These are phyloP conservation scores for Lasiurus cinereus DNA, from an alignment of 2,113 vertebrate genomes.

Conservation along the genomic window DNA sequence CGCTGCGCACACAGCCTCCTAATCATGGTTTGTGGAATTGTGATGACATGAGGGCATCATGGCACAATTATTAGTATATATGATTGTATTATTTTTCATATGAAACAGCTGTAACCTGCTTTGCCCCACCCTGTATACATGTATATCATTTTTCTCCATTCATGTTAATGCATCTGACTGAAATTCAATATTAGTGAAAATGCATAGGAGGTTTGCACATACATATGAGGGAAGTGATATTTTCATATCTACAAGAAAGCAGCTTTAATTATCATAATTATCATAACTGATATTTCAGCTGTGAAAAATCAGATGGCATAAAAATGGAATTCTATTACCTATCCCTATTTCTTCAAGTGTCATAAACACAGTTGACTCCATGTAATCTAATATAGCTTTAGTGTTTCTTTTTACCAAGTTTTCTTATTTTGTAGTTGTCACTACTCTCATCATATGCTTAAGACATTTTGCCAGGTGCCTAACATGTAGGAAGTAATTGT, in stretches of 20 bases:
- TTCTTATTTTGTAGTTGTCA: slow-evolving; percentile 17
- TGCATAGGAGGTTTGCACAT: neutral
- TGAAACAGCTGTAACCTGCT: neutral
- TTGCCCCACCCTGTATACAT: neutral
- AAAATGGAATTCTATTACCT: slow-evolving; percentile 43
- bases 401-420: slow-evolving; percentile 38
- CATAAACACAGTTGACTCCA: neutral
- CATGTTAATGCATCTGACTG: neutral
- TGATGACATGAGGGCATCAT: too few species aligned
- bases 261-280: neutral
- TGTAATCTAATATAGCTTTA: neutral
- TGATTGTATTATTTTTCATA: neutral
- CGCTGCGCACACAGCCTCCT: too few species aligned
- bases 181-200: slow-evolving; percentile 46
- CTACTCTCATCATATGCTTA: neutral
- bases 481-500: neutral
- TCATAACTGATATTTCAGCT: neutral
- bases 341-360: slow-evolving; percentile 15
- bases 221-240: neutral
- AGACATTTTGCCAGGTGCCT: neutral
- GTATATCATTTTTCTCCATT: slow-evolving; percentile 31
- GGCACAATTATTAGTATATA: too few species aligned
- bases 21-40: too few species aligned
- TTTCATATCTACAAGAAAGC: neutral
- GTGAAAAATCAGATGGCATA: slow-evolving; percentile 29